A percentile compares a stretch with the other conserved stretches of the same genome.
phyloP scores from a whole-genome alignment of 2,797 vertebrate species.

The Phalanger gymnotis region DNA sequence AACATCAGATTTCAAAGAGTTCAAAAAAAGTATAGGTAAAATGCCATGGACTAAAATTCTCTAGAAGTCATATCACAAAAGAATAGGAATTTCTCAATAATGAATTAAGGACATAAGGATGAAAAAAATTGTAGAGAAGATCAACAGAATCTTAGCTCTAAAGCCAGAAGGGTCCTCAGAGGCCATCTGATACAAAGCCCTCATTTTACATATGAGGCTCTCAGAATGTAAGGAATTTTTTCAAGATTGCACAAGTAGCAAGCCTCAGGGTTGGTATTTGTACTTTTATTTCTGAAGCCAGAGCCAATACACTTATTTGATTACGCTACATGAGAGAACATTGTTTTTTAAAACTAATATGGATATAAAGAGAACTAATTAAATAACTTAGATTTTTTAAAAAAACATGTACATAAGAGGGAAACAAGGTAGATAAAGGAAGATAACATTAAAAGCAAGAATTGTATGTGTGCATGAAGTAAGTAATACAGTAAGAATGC shows the following conservation, averaged over 20 bases:
- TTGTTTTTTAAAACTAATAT: no score
- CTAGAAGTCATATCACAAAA: neutral
- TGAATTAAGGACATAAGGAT: neutral
- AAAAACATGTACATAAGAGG: neutral
- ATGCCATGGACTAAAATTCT: neutral
- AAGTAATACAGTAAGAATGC: no score
- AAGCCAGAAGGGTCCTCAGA: neutral
- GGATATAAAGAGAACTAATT: neutral
- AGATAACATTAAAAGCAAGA: neutral
- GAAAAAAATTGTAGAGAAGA: neutral
- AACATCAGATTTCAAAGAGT: no score
- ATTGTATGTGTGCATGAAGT: no score
- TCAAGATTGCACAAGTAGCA: neutral
- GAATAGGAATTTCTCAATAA: neutral
- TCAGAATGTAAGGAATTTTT: constrained; percentile 9
- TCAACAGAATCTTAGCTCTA: neutral
- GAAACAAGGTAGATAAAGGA: neutral
- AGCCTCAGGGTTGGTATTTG: neutral
- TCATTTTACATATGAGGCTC: neutral
- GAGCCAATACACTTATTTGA: neutral
- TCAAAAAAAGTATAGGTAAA: neutral
- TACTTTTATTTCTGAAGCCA: neutral
- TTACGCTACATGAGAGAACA: neutral
- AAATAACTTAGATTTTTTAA: neutral
- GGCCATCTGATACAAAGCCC: neutral